phyloP scores from a whole-genome alignment of 2,888 invertebrate genomes.

The Lasioglossum vierecki region DNA sequence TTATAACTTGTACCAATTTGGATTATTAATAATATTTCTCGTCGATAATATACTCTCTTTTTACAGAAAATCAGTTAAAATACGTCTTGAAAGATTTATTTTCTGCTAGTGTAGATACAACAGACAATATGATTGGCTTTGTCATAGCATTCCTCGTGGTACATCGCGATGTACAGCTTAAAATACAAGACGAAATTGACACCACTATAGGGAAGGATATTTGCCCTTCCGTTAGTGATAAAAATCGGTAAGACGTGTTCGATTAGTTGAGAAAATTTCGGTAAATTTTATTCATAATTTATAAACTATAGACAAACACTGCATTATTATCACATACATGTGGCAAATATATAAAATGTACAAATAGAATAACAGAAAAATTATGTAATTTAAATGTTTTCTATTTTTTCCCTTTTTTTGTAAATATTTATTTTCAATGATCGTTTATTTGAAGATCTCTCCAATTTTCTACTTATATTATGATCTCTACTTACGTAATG shows the following conservation, averaged over 20 bases:
- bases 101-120: conserved; percentile 94
- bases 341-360: too few relatives aligned
- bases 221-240: conserved; percentile 89
- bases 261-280: background rate
- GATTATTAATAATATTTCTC: background rate
- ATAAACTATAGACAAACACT: background rate
- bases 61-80: conserved; percentile 90
- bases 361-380: too few relatives aligned
- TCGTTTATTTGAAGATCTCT: too few relatives aligned
- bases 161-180: conserved; percentile 89
- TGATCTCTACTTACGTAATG: too few relatives aligned
- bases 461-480: too few relatives aligned
- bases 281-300: background rate
- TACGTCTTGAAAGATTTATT: conserved; percentile 94
- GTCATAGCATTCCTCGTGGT: conserved; percentile 90
- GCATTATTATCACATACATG: background rate
- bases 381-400: background rate
- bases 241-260: conserved; percentile 85
- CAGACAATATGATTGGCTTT: conserved; percentile 91
- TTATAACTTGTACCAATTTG: background rate
- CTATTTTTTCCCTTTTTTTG: background rate
- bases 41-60: conserved; percentile 69
- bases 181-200: conserved; percentile 92
- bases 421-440: too few relatives aligned
- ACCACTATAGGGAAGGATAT: conserved; percentile 89